Evolutionary conservation across 2,797 vertebrate species (phyloP), one percentile per base, ranked within the genome.

Genomic region (Pipistrellus pygmaeus): DNA sequence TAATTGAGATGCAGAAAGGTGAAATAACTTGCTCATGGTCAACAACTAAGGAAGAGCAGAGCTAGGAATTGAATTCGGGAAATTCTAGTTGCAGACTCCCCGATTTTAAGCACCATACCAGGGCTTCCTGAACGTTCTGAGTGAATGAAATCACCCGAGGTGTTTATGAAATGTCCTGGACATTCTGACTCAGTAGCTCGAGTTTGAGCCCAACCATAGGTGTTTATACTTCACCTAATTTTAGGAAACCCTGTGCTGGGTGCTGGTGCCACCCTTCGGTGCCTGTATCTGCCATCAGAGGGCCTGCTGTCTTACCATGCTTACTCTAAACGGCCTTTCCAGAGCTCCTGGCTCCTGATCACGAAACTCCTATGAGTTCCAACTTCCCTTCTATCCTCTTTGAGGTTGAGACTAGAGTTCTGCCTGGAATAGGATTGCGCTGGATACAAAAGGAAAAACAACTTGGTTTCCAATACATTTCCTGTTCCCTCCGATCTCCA

Each of bases 381-480:
- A 32, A 46, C 85, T 96, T 97, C 91, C 90, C n/a, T 90, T 95
- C 91, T 94, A 9, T 78, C 69, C 62, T 95, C 84, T 94, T 86
- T 88, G 85, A 94, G 84, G 84, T 23, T 93, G 75, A 82, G 84
- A 94, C 66, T 93, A 90, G 87, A 90, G 85, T 95, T 96, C 95
- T 94, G 92, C 62, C 90, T 95, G 91, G 93, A 96, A 64, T 69
- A 95, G 95, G 93, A 85, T 83, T 93, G 95, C 78, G 30, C 51
- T 97, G 97, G 94, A 95, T 94, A 93, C 94, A 96, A 96, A 96
- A 95, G 91, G 93, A 96, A 97, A 97, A 97, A 97, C 96, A 97
- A 95, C 87, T 92, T 72, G 78, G 91, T 97, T 96, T 97, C 97
- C 97, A 97, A 88, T 97, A 95, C 95, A 97, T 97, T 97, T 97